Base-by-base conservation (phyloP, 2,113 vertebrate genomes). In the Bucco capensis region DNA sequence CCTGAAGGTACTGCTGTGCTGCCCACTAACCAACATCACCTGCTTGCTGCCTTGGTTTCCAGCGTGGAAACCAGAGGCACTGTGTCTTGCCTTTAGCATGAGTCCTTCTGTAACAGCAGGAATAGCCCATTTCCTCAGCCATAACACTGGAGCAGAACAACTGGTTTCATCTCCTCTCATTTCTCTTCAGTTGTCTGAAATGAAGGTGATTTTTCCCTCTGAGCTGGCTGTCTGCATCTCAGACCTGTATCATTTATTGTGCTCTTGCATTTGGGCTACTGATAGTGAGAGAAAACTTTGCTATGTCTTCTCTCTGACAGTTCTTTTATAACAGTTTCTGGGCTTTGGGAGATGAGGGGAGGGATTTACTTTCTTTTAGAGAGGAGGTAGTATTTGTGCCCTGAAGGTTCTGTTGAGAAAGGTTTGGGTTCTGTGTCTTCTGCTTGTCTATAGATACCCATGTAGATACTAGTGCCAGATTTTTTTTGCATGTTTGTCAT, bases 131-230 rank as follows among this genome's bases (percentile, higher is more conserved):
- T 86, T 58, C 86, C 69, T 60, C 62, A 38, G 83, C 86, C 23
- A 0, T 60, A 82, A 82, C 21, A 5, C 19, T 9, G 44, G 40
- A 92, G 54, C 40, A 30, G 62, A 90, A 62, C 73, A 61, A n/a
- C 86, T 86, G 69, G 23, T 17, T 88, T 95, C 86, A 77, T 77
- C 38, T 86, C 35, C 54, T 73, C 44, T 85, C 44, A 9, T 86
- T 95, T 85, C 51, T 93, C 66, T 87, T 80, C 27, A 37, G 42
- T 69, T 90, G 58, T 50, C 53, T 90, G 77, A 92, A 94, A 92
- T 72, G 37, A 92, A 81, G 64, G 80, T 84, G 70, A 58, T 91
- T 91, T 83, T 77, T 37, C 70, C 44, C 42, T 47, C 70, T 51
- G 33, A 87, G 64, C 37, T 40, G 49, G 15, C 76, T 91, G 60